Evolutionary conservation across 2,113 vertebrate genomes (phyloP).

Genomic region (Triplophysa siluroides): DNA sequence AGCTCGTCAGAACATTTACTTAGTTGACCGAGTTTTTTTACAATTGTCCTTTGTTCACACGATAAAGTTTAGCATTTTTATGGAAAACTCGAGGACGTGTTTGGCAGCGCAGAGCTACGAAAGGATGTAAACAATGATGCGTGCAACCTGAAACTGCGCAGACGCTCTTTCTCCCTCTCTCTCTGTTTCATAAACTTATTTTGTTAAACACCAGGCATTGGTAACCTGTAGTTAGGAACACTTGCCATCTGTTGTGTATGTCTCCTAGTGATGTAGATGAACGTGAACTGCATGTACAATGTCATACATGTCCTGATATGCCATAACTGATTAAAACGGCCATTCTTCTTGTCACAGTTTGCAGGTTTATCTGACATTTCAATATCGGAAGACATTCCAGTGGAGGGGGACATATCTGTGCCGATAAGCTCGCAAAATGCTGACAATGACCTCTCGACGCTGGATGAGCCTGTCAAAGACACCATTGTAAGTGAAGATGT

Average conservation of each 20-base stretch:
- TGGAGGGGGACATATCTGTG: conserved; percentile 93
- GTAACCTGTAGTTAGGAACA: background rate
- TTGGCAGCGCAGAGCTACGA: background rate
- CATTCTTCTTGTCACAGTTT: conserved; percentile 71
- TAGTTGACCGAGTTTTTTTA: background rate
- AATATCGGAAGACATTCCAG: conserved; percentile 85
- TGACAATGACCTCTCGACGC: conserved; percentile 86
- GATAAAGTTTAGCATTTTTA: background rate
- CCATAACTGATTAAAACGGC: background rate
- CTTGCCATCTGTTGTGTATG: background rate
- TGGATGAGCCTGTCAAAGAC: conserved; percentile 93
- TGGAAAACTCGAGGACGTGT: background rate
- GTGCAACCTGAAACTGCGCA: background rate
- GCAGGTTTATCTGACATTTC: conserved; percentile 89
- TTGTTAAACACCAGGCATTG: background rate
- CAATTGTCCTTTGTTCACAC: background rate
- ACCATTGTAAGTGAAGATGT: conserved; percentile 81
- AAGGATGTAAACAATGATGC: background rate
- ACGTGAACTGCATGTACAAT: background rate
- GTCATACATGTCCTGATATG: background rate
- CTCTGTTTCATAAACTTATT: background rate
- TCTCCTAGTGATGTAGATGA: background rate
- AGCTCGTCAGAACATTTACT: background rate
- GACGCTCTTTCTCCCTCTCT: background rate
- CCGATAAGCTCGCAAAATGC: conserved; percentile 73